phyloP scores from a whole-genome alignment of 2,797 vertebrate species.

The Gymnothorax reevesii region DNA sequence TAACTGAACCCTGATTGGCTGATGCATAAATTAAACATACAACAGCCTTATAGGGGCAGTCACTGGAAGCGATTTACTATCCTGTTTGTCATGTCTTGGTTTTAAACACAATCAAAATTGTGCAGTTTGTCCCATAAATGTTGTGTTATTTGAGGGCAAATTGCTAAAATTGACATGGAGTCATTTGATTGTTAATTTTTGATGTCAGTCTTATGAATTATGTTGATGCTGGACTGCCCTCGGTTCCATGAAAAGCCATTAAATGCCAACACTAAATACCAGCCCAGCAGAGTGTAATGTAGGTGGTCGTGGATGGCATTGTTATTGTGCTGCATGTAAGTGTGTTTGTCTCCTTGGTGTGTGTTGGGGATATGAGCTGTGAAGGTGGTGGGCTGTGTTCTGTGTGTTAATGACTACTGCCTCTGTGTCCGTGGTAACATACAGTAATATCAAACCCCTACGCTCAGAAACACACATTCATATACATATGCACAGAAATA shows the following conservation, averaged over 20 bases:
- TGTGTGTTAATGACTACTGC: neutral
- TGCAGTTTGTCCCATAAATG: neutral
- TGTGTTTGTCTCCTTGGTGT: constrained; percentile 46
- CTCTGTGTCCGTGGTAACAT: neutral
- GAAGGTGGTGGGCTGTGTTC: neutral
- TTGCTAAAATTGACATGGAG: neutral
- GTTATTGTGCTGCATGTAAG: constrained; percentile 63
- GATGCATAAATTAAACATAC: no score
- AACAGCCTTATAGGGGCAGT: no score
- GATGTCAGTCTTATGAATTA: no score
- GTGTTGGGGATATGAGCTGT: constrained; percentile 23
- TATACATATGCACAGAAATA: constrained; percentile 21
- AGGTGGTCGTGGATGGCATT: constrained; percentile 24
- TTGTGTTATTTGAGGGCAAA: neutral
- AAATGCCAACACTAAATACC: neutral
- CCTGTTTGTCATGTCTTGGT: neutral
- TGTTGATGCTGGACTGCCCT: no score
- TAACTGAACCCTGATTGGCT: no score
- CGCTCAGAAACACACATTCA: constrained; percentile 15
- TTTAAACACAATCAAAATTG: neutral
- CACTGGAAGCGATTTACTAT: neutral
- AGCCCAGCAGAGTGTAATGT: neutral
- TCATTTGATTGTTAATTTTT: neutral
- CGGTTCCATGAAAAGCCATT: no score
- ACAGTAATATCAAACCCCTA: no score